phyloP scores from a whole-genome alignment of 2,888 invertebrate species.

The Drosophila aldrichi region DNA sequence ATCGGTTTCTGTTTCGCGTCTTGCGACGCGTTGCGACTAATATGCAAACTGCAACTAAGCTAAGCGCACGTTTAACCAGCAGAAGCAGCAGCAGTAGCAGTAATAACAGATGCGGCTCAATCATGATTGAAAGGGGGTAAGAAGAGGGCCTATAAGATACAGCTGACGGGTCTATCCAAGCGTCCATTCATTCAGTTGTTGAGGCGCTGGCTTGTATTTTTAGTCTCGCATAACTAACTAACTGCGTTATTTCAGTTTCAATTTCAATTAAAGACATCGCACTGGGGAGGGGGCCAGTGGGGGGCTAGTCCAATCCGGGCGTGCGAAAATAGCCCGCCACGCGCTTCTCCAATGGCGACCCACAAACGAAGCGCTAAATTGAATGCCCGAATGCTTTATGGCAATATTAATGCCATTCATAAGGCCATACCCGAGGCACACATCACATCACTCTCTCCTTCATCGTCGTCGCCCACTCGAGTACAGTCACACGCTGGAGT shows the following conservation, averaged over 20 bases:
- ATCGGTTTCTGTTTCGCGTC: conserved; percentile 16
- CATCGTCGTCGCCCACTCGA: not conserved
- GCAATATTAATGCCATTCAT: conserved; percentile 62
- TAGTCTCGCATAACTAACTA: conserved; percentile 64
- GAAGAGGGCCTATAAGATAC: not conserved
- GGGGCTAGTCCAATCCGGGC: conserved; percentile 38
- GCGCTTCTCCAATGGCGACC: conserved; percentile 49
- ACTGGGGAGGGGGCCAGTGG: accelerated
- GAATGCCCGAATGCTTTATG: conserved; percentile 54
- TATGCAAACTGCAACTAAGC: conserved; percentile 58
- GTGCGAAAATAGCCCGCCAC: conserved; percentile 71
- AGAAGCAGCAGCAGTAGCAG: not conserved
- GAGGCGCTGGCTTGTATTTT: conserved; percentile 56
- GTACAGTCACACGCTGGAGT: conserved; percentile 14
- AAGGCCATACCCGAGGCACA: conserved; percentile 47
- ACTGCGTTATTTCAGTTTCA: conserved; percentile 75
- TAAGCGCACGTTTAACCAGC: conserved; percentile 17
- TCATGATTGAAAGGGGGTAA: conserved; percentile 10
- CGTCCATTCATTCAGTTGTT: conserved; percentile 35
- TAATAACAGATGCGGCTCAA: not conserved
- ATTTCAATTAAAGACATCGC: conserved; percentile 70
- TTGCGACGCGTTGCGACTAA: conserved; percentile 24
- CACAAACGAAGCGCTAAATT: conserved; percentile 66
- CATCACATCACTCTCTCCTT: not conserved
- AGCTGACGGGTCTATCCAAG: conserved; percentile 1